Percentiles rank a stretch among this genome's conserved stretches.
Conservation (phyloP, 2,797 vertebrate genomes). For the Emys orbicularis region DNA sequence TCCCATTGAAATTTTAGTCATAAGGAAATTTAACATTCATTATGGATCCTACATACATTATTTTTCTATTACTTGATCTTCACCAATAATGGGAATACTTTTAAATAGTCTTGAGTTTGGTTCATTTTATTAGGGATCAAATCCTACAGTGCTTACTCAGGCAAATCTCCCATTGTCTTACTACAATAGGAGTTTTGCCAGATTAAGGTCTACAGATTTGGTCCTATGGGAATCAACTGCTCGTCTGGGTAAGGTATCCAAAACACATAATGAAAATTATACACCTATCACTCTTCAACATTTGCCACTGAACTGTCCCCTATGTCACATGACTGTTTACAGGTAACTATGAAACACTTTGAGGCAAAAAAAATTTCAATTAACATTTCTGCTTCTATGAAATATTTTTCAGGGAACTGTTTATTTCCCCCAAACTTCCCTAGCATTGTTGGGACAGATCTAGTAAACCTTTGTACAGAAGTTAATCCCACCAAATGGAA, state of each 20-base stretch:
- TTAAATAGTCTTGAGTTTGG: constrained; percentile 54
- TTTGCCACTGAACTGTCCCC: constrained; percentile 27
- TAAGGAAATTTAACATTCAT: neutral
- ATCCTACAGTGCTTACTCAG: constrained; percentile 68
- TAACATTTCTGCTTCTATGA: constrained; percentile 61
- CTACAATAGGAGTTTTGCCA: constrained; percentile 50
- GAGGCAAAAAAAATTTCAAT: neutral
- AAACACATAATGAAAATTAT: constrained; percentile 43
- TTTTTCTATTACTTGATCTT: constrained; percentile 59
- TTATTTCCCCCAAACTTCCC: constrained; percentile 65
- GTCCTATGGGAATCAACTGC: constrained; percentile 37
- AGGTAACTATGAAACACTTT: constrained; percentile 49
- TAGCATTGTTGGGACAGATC: constrained; percentile 54
- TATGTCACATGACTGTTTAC: constrained; percentile 48
- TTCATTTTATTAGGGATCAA: constrained; percentile 67
- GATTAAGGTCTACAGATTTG: constrained; percentile 58
- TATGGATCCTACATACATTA: constrained; percentile 55
- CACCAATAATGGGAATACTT: constrained; percentile 11
- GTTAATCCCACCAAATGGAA: constrained; percentile 28
- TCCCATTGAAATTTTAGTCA: constrained; percentile 43
- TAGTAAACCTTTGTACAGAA: constrained; percentile 42
- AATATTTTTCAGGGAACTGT: constrained; percentile 67
- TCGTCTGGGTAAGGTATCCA: constrained; percentile 25
- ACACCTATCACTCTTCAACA: constrained; percentile 30
- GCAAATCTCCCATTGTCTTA: constrained; percentile 65